phyloP scores from a whole-genome alignment of 2,113 vertebrate species.

The Ginglymostoma cirratum region DNA sequence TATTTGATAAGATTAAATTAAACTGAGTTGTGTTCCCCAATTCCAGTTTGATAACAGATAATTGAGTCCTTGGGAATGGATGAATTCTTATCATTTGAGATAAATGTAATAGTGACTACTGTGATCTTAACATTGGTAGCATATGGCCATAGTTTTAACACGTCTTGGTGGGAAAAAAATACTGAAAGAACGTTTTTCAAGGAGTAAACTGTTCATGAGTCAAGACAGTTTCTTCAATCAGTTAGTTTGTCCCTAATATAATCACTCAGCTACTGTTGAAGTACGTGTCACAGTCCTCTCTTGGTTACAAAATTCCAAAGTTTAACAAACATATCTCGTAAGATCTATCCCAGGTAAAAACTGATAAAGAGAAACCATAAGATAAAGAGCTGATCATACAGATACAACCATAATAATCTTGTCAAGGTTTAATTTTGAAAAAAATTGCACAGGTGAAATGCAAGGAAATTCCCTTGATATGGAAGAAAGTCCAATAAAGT shows the following conservation, averaged over 20 bases:
- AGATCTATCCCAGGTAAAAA: neutral
- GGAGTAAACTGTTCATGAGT: neutral
- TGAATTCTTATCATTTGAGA: constrained; percentile 10
- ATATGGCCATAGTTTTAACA: neutral
- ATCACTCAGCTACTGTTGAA: constrained; percentile 18
- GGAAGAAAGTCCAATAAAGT: neutral
- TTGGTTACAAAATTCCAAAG: constrained; percentile 33
- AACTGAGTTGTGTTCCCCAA: neutral
- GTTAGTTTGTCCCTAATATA: neutral
- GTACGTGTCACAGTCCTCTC: neutral
- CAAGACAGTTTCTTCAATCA: neutral
- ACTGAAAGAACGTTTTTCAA: neutral
- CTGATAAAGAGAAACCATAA: constrained; percentile 7
- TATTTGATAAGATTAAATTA: neutral
- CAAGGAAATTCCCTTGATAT: neutral
- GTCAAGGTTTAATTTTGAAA: neutral
- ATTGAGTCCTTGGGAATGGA: neutral
- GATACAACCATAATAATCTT: neutral
- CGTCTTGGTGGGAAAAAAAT: neutral
- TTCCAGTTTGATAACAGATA: constrained; percentile 9
- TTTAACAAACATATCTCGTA: neutral
- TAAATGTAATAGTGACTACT: constrained; percentile 17
- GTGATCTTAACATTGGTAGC: constrained; percentile 12
- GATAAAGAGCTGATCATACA: constrained; percentile 2
- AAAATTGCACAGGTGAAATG: neutral